phyloP scores from a whole-genome alignment of 2,113 vertebrate species.

The Gobiocypris rarus region DNA sequence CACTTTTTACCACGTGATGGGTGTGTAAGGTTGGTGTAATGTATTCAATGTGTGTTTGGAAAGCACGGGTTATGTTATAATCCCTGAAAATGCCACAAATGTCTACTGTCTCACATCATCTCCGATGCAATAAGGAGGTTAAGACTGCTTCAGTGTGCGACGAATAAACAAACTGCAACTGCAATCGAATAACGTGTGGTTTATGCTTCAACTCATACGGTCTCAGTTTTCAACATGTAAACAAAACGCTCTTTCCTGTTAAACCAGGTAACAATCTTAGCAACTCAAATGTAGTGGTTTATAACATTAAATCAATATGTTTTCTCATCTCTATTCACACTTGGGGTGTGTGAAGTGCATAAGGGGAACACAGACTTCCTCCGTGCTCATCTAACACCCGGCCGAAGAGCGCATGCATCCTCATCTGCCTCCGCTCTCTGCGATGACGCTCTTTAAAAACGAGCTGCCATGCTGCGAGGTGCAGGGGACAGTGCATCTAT shows the following conservation, averaged over 20 bases:
- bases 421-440: constrained; percentile 56
- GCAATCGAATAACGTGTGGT: constrained; percentile 47
- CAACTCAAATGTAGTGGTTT: not conserved
- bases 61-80: constrained; percentile 6
- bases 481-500: constrained; percentile 77
- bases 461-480: constrained; percentile 71
- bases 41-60: constrained; percentile 18
- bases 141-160: constrained; percentile 61
- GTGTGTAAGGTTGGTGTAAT: not conserved
- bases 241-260: not conserved
- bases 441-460: constrained; percentile 64
- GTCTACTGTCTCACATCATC: constrained; percentile 45
- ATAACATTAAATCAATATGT: not conserved
- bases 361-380: constrained; percentile 65
- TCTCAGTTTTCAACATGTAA: not conserved
- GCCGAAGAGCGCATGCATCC: constrained; percentile 61
- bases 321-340: not conserved
- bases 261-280: not conserved
- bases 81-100: constrained; percentile 29
- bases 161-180: constrained; percentile 70
- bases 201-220: not conserved
- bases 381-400: constrained; percentile 64
- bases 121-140: constrained; percentile 67
- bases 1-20: not conserved
- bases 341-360: constrained; percentile 49